Evolutionary conservation across 2,888 invertebrate genomes (phyloP), one percentile per base, ranked within the genome.

Genomic region (Lypha dubia): DNA sequence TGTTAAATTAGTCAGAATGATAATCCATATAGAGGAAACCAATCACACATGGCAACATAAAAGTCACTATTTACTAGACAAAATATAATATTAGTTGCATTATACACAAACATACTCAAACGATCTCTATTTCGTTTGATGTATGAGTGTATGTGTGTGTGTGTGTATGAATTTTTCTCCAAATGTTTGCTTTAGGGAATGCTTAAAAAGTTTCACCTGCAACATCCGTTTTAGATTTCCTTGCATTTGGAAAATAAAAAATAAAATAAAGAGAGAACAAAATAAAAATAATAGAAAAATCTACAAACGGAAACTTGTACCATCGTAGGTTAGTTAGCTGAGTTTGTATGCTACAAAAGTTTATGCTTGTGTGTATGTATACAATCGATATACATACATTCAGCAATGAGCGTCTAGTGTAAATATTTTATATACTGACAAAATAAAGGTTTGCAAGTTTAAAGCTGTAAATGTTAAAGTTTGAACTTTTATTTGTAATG

Each of bases 211-310:
- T 80, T 80, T 80, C 84, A 76, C 76, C 84, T 76, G 73, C 46
- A 80, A 80, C 79, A 76, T 84, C 80, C 80, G 84, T 67, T 71
- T 80, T 80, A 67, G 80, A 80, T 80, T 84, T 71, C 71, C 80
- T 79, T 63, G 13, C 63, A 22, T 49, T 65, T 20, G 24, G n/a
- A 65, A 44, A 38, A 22, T 32, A 24, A 11, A 28, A 41, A 38
- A 41, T 15, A 24, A 63, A 63, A 9, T 11, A 6, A 22, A 56
- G 3, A 20, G 13, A 32, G 67, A 35, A n/a, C n/a, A n/a, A 79
- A 73, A 28, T 62, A 24, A 7, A 58, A 67, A 80, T 58, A 22
- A 17, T 24, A 73, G 73, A 81, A 75, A 75, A 81, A 70, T 44
- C 20, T 46, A 35, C 41, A 56, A 63, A 70, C 56, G 22, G 49